These are phyloP conservation scores for Halcyon badia DNA, from an alignment of 2,797 vertebrate species.

Conservation along the genomic window DNA sequence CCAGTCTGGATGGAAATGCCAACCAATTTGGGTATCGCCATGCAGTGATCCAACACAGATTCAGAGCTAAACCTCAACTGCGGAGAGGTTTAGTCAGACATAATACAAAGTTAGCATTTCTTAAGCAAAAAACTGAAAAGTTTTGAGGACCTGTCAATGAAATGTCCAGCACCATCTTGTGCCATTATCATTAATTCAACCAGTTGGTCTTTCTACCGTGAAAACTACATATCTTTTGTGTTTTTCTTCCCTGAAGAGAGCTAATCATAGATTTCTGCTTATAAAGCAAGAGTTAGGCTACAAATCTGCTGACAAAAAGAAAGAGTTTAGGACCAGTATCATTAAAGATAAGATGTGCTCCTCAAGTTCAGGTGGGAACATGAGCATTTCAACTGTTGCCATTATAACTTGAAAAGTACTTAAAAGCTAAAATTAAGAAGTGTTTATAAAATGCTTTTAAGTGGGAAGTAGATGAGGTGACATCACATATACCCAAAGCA, in stretches of 20 bases:
- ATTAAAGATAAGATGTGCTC: not conserved
- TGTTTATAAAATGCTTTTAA: not conserved
- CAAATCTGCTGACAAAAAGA: not conserved
- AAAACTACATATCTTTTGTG: not conserved
- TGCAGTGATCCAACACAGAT: not conserved
- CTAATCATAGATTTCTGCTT: not conserved
- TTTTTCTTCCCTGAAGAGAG: not conserved
- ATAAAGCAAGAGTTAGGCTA: not conserved
- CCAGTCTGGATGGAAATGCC: not conserved
- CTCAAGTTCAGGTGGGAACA: not conserved
- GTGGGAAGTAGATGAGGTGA: not conserved
- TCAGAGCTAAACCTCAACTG: not conserved
- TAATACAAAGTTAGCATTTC: not conserved
- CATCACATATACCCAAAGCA: accelerated
- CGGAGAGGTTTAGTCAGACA: not conserved
- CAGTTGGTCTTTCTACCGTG: not conserved
- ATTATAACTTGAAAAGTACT: not conserved
- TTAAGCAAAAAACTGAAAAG: not conserved
- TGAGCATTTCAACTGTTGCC: not conserved
- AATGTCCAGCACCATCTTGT: slow-evolving; percentile 60
- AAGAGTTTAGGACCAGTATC: not conserved
- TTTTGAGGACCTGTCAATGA: not conserved
- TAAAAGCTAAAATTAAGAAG: not conserved
- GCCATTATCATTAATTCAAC: slow-evolving; percentile 14
- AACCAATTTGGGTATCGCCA: not conserved